phyloP scores from a whole-genome alignment of 2,113 vertebrate genomes.

The Nipponia nippon region DNA sequence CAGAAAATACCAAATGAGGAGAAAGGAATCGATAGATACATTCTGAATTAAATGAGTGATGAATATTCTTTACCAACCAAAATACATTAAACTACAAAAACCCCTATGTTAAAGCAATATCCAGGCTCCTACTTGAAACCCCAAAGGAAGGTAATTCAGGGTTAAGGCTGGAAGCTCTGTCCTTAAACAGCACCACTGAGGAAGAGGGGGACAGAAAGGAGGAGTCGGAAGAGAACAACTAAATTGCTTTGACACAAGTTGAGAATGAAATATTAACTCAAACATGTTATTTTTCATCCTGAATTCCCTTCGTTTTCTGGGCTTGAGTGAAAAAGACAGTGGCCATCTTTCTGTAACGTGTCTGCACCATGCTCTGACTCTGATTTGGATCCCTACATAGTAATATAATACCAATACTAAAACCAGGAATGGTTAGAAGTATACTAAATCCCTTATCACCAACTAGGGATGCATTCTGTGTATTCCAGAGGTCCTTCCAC shows the following conservation, averaged over 20 bases:
- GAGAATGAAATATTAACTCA: slow-evolving; percentile 42
- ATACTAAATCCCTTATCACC: not conserved
- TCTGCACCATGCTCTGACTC: not conserved
- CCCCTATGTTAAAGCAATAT: slow-evolving; percentile 37
- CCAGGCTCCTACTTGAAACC: slow-evolving; percentile 34
- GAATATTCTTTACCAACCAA: slow-evolving; percentile 86
- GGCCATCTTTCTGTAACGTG: not conserved
- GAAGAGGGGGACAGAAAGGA: not conserved
- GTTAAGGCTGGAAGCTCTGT: not conserved
- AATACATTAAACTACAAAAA: slow-evolving; percentile 80
- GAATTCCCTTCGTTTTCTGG: not conserved
- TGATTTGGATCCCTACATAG: not conserved
- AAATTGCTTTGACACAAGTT: slow-evolving; percentile 13
- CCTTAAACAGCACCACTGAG: not conserved
- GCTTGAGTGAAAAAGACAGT: not conserved
- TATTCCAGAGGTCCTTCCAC: not conserved
- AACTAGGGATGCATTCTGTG: not conserved
- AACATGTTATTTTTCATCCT: not conserved
- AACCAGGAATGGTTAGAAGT: not conserved
- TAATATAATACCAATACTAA: not conserved
- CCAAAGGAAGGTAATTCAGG: slow-evolving; percentile 36
- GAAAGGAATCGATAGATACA: slow-evolving; percentile 85
- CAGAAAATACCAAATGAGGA: slow-evolving; percentile 91
- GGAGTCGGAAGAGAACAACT: not conserved
- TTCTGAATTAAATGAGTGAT: slow-evolving; percentile 85